phyloP scores from a whole-genome alignment of 1,140 invertebrate species.

The Pachypeltis micranthus region DNA sequence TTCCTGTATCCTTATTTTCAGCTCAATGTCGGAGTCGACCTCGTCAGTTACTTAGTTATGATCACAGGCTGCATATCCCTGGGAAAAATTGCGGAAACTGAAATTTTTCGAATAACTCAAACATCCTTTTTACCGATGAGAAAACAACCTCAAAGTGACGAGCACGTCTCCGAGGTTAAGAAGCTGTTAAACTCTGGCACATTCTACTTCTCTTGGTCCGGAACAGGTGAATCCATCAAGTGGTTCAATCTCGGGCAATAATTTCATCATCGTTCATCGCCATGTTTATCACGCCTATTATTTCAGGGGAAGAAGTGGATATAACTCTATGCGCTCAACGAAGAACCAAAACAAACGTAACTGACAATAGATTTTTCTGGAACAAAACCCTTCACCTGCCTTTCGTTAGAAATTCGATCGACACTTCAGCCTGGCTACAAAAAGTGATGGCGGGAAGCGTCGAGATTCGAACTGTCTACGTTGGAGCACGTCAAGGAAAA shows the following conservation, averaged over 20 bases:
- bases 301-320: slow-evolving; percentile 45
- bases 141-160: slow-evolving; percentile 65
- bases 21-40: slow-evolving; percentile 69
- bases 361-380: slow-evolving; percentile 55
- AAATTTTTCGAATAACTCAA: slow-evolving; percentile 88
- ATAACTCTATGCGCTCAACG: slow-evolving; percentile 87
- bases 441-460: slow-evolving; percentile 93
- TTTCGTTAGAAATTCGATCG: slow-evolving; percentile 76
- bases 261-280: no score
- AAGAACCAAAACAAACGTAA: slow-evolving; percentile 57
- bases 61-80: slow-evolving; percentile 91
- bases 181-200: slow-evolving; percentile 92
- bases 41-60: slow-evolving; percentile 73
- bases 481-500: slow-evolving; percentile 80
- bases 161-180: slow-evolving; percentile 64
- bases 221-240: slow-evolving; percentile 36
- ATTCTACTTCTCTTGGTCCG: slow-evolving; percentile 86
- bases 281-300: no score
- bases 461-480: slow-evolving; percentile 91
- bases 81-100: slow-evolving; percentile 83
- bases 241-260: no score
- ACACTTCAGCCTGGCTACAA: slow-evolving; percentile 77
- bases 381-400: slow-evolving; percentile 67
- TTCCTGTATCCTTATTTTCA: slow-evolving; percentile 84
- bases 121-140: slow-evolving; percentile 78